Evolutionary conservation across 2,888 invertebrate genomes (phyloP), one percentile per base, ranked within the genome.

Genomic region (Polymixis lichenea): DNA sequence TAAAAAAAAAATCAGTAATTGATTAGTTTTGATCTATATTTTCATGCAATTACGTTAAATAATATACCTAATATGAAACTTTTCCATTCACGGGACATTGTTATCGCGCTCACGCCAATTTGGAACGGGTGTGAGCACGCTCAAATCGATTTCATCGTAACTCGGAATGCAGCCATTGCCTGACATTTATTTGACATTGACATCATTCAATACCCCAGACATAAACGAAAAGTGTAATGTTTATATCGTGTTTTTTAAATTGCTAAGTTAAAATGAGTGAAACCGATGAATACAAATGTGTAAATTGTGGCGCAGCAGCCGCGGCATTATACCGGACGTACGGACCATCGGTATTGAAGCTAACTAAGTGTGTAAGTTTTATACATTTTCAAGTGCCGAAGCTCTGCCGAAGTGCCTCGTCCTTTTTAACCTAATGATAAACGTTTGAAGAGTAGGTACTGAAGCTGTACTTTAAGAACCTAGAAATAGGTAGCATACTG

Each of bases 331-430:
- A 96, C 88, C 97, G 97, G 86, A 97, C 97, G 80, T 98, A 98
- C 84, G 98, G 98, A 83, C 97, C 97, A 13, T 97, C 97, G 11
- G 97, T 98, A 61, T 93, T 98, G 32, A 98, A 98, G 94, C 95
- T 98, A 66, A 97, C 97, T 3, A 97, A 98, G 95, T 98, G 98
- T 95, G 98, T 98, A 97, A 96, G 98, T 97, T 61, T 13, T 22
- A 49, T 60, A 69, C 61, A 56, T 55, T 22, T 25, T 38, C 22
- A 53, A 56, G 17, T 61, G 32, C n/a, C 19, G 4, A 25, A 49
- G 25, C 25, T 5, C 6, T 61, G 25, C n/a, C 15, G 4, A 28
- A 49, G 25, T 32, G 5, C 6, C n/a, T 66, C 11, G 9, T 43
- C 3, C 2, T 49, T 13, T 51, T 51, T 15, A 28, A 28, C 6